These are phyloP conservation scores for Borostomias antarcticus DNA, from an alignment of 2,797 vertebrate species.

Conservation along the genomic window DNA sequence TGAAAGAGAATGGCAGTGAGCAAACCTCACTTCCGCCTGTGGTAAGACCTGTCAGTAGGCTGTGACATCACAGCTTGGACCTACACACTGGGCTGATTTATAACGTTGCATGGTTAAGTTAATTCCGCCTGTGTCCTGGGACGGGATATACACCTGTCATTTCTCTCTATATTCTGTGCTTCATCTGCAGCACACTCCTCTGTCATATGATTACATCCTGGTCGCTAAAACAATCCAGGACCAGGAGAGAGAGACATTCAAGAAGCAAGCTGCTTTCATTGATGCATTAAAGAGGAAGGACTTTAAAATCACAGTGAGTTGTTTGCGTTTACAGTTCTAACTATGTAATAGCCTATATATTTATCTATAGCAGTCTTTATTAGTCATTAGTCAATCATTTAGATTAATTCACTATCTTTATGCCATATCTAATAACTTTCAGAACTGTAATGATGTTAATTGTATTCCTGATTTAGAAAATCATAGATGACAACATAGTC, in stretches of 20 bases:
- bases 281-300: constrained; percentile 76
- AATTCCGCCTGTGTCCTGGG: not conserved
- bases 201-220: constrained; percentile 84
- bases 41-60: constrained; percentile 55
- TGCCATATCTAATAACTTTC: no score
- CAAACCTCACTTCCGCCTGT: constrained; percentile 56
- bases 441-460: no score
- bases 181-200: constrained; percentile 59
- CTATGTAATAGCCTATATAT: not conserved
- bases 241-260: constrained; percentile 39
- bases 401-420: no score
- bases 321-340: not conserved
- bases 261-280: constrained; percentile 78
- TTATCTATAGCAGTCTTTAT: no score
- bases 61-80: not conserved
- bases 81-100: no score
- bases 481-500: constrained; percentile 67
- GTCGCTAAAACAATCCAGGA: constrained; percentile 72
- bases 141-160: not conserved
- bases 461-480: constrained; percentile 59
- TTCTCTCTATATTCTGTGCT: not conserved
- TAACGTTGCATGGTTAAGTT: not conserved
- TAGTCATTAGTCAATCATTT: no score
- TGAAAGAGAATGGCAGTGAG: constrained; percentile 71
- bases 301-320: constrained; percentile 81